Percentiles rank a stretch among this genome's conserved stretches.
These are phyloP conservation scores for Arion vulgaris DNA, from an alignment of 1,140 invertebrate species.

Conservation along the genomic window DNA sequence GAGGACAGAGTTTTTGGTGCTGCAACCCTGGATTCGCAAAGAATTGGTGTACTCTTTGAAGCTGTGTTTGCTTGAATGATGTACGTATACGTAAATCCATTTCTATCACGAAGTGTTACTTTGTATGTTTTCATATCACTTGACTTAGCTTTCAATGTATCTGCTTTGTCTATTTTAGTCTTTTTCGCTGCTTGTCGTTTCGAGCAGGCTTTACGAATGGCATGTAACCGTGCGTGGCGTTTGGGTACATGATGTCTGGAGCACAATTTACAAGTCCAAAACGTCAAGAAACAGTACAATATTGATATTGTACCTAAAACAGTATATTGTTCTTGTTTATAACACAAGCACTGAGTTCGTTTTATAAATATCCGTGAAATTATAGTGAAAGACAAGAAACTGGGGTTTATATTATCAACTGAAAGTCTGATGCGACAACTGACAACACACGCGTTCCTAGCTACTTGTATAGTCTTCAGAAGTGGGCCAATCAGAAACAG, in stretches of 20 bases:
- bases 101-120: constrained; percentile 63
- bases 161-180: constrained; percentile 49
- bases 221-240: constrained; percentile 68
- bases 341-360: background rate
- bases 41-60: constrained; percentile 59
- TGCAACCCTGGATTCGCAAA: constrained; percentile 60
- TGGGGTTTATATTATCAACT: too few species aligned
- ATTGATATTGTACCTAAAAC: background rate
- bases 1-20: constrained; percentile 45
- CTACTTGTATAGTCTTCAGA: constrained; percentile 22
- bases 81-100: constrained; percentile 65
- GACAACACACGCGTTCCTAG: background rate
- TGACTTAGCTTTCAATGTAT: constrained; percentile 44
- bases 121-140: constrained; percentile 62
- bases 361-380: background rate
- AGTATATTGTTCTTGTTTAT: constrained; percentile 13
- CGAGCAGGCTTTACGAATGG: constrained; percentile 61
- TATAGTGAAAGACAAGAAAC: background rate
- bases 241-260: constrained; percentile 62
- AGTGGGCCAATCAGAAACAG: constrained; percentile 33
- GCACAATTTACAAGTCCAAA: background rate
- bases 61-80: constrained; percentile 63
- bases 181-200: constrained; percentile 50
- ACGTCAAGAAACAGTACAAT: background rate
- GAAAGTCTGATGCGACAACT: background rate